Evolutionary conservation across 2,113 vertebrate species (phyloP), one percentile per base, ranked within the genome.

Genomic region (Odontophorus gujanensis): DNA sequence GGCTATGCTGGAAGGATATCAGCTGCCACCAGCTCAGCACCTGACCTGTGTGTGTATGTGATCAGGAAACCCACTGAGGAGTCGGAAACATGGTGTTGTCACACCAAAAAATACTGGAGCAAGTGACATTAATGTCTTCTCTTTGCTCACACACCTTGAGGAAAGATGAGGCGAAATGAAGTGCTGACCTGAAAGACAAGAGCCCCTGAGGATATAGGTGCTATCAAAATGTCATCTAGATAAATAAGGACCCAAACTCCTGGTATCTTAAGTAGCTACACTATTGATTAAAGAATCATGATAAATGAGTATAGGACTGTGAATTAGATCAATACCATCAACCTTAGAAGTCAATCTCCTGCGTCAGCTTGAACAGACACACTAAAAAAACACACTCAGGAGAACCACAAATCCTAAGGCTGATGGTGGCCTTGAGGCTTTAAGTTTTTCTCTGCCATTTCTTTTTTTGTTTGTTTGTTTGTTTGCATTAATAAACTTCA

Each of bases 281-380:
- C 38, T 97, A 95, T 96, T 95, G 95, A 95, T 97, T 95, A 96
- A 97, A 96, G 92, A 93, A 94, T 95, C 93, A 95, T 92, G 96
- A 95, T 95, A 85, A 97, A 96, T 93, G 95, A 96, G 85, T 87
- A 91, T 79, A 85, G 48, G 85, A 63, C 81, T 95, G 67, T 86
- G 91, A 94, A 94, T 95, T 96, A 96, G 83, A 97, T 97, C 92
- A 94, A 94, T 92, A 91, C 76, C 30, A 63, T 88, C 92, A 95
- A 89, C 81, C 89, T 96, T 93, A 89, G 95, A 97, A 97, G 95
- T 90, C 96, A 96, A 84, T 95, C 89, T 97, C 81, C 74, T 93
- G 85, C 92, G 84, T 81, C 81, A 93, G 87, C 95, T 93, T 92
- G 93, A 93, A 95, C 65, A 96, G 80, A 85, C 81, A 76, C 82